Conservation (phyloP, 2,888 invertebrate species). For the Catocala nupta region DNA sequence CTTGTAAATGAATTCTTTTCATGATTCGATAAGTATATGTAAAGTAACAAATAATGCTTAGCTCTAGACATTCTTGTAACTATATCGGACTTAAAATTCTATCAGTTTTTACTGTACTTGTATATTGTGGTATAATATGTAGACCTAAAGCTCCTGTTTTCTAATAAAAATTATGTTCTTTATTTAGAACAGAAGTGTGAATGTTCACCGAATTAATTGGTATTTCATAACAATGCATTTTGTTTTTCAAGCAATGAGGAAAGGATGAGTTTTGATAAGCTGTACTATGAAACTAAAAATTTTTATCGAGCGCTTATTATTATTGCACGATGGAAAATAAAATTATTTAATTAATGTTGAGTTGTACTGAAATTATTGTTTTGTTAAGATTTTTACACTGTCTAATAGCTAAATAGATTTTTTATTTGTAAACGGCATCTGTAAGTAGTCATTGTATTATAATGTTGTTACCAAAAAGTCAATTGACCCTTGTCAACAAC, state of each 20-base stretch:
- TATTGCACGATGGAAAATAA: slow-evolving; percentile 53
- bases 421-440: slow-evolving; percentile 61
- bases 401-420: slow-evolving; percentile 49
- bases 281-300: slow-evolving; percentile 44
- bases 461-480: slow-evolving; percentile 80
- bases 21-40: slow-evolving; percentile 59
- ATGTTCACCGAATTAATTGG: slow-evolving; percentile 62
- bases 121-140: slow-evolving; percentile 60
- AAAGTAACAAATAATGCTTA: slow-evolving; percentile 66
- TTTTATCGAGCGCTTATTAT: slow-evolving; percentile 54
- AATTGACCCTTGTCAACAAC: slow-evolving; percentile 67
- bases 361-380: slow-evolving; percentile 67
- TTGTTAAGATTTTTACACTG: slow-evolving; percentile 63
- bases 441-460: slow-evolving; percentile 61
- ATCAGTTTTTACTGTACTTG: slow-evolving; percentile 73
- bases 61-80: slow-evolving; percentile 80
- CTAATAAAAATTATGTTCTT: slow-evolving; percentile 51
- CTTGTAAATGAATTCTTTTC: slow-evolving; percentile 67
- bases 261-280: slow-evolving; percentile 60
- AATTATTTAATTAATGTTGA: slow-evolving; percentile 64
- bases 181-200: slow-evolving; percentile 48
- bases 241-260: slow-evolving; percentile 57
- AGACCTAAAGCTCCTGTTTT: slow-evolving; percentile 55
- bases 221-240: slow-evolving; percentile 51
- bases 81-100: slow-evolving; percentile 63